Percentiles rank a stretch among this genome's conserved stretches.
These are phyloP conservation scores for Prietella phreatophila DNA, from an alignment of 2,113 vertebrate genomes.

Conservation along the genomic window DNA sequence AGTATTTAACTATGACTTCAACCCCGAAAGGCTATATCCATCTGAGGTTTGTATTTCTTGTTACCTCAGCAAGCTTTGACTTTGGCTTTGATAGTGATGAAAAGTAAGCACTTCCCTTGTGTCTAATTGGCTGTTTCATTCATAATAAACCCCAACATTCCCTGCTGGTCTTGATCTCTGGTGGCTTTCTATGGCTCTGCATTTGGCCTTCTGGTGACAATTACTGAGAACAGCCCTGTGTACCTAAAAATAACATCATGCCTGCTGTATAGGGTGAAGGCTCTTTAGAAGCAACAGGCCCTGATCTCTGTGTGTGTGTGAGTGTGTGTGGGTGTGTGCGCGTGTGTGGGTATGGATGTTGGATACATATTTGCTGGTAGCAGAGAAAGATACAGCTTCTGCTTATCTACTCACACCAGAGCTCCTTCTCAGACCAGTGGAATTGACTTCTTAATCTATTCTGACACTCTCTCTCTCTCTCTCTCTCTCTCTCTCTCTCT, in stretches of 20 bases:
- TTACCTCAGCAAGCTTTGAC: background rate
- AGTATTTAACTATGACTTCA: background rate
- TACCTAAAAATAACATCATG: slow-evolving; percentile 22
- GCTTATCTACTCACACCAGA: slow-evolving; percentile 79
- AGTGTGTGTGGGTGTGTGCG: background rate
- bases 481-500: slow-evolving; percentile 48
- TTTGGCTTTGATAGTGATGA: background rate
- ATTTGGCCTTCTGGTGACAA: slow-evolving; percentile 31
- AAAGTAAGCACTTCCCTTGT: background rate
- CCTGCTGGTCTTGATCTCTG: background rate
- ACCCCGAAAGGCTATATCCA: background rate
- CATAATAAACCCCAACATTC: background rate
- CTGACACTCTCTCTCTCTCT: slow-evolving; percentile 64
- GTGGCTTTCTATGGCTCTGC: background rate
- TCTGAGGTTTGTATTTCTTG: background rate
- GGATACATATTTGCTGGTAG: slow-evolving; percentile 77
- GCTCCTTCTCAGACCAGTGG: slow-evolving; percentile 72
- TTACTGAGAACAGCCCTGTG: background rate
- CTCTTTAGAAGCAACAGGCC: slow-evolving; percentile 23
- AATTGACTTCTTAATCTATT: slow-evolving; percentile 77
- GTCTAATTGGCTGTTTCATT: slow-evolving; percentile 20
- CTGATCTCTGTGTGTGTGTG: slow-evolving; percentile 24
- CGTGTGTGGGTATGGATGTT: slow-evolving; percentile 55
- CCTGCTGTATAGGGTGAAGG: slow-evolving; percentile 29
- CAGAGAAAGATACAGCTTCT: slow-evolving; percentile 69